A percentile compares a stretch with the other conserved stretches of the same genome.
Evolutionary conservation across 1,140 invertebrate genomes (phyloP).

Genomic region (Zaprionus davidi): DNA sequence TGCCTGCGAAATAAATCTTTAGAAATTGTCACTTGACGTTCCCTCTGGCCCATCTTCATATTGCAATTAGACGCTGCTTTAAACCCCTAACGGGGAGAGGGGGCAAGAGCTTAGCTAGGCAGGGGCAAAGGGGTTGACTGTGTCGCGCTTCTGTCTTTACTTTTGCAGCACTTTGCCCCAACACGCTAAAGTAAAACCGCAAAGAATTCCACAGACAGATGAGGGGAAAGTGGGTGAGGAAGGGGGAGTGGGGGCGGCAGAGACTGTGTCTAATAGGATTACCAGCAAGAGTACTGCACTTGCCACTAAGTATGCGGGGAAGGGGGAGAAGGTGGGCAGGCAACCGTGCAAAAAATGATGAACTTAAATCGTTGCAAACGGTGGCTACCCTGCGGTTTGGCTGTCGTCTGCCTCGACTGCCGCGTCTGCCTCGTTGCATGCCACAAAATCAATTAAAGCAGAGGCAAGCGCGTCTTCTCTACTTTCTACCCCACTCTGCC

Average conservation of each 20-base stretch:
- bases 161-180: slow-evolving; percentile 26
- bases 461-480: not conserved
- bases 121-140: not conserved
- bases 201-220: slow-evolving; percentile 58
- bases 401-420: slow-evolving; percentile 10
- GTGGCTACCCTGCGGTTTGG: slow-evolving; percentile 63
- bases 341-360: slow-evolving; percentile 29
- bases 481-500: not conserved
- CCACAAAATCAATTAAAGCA: slow-evolving; percentile 78
- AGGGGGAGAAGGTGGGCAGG: not conserved
- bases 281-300: slow-evolving; percentile 46
- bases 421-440: slow-evolving; percentile 47
- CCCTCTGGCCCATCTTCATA: too few species aligned
- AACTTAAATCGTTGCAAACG: slow-evolving; percentile 58
- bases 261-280: slow-evolving; percentile 70
- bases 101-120: too few species aligned
- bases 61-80: slow-evolving; percentile 38
- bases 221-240: not conserved
- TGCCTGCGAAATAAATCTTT: slow-evolving; percentile 55
- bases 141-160: slow-evolving; percentile 6
- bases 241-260: not conserved
- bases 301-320: slow-evolving; percentile 58
- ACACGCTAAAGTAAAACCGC: slow-evolving; percentile 60
- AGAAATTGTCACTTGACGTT: slow-evolving; percentile 66
- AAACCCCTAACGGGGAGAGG: slow-evolving; percentile 2